Base-by-base conservation (phyloP, 1,140 invertebrate species). In the Alviniconcha marisindica region DNA sequence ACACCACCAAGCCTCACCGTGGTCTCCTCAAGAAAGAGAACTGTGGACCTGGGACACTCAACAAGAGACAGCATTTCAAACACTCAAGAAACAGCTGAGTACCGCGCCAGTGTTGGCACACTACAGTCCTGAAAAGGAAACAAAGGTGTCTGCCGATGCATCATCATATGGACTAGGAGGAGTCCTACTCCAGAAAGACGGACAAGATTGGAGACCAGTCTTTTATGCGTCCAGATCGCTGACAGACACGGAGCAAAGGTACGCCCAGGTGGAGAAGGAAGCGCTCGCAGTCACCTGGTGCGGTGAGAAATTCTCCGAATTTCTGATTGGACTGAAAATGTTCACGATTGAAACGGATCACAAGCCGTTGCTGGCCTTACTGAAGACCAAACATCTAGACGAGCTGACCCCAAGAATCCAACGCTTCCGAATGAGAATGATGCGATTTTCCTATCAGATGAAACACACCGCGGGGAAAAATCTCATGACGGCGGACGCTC, bases 1-100 rank as follows among this genome's bases (percentile, higher is more conserved):
- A 44, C 15, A 60, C 76, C 21, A 83, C 77, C 14, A 83, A 56
- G n/a, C 84, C 81, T 18, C 78, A n/a, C 5, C 3, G 54, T n/a
- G 54, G 28, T 60, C 5, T 21, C 5, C 4, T 60, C 21, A 60
- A 5, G 5, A 24, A 60, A 24, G 54, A 60, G 21, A 56, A 56
- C 54, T 21, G 21, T 33, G 28, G 60, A 33, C 36, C 10, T 66
- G 60, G 60, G 60, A 33, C 36, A 4, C 31, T 5, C 54, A 60
- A n/a, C 54, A 60, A 24, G 54, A 60, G 28, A 60, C 54, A 0
- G 54, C 54, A 18, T 60, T 3, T 24, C 54, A 60, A n/a, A 24
- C 54, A n/a, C 12, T 60, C 0, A 60, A 60, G 54, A 60, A 60
- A n/a, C 54, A 60, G 14, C 54, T 60, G 4, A 60, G 54, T 5